These are phyloP conservation scores for Leucophenga montana DNA, from an alignment of 2,888 invertebrate genomes.

Conservation along the genomic window DNA sequence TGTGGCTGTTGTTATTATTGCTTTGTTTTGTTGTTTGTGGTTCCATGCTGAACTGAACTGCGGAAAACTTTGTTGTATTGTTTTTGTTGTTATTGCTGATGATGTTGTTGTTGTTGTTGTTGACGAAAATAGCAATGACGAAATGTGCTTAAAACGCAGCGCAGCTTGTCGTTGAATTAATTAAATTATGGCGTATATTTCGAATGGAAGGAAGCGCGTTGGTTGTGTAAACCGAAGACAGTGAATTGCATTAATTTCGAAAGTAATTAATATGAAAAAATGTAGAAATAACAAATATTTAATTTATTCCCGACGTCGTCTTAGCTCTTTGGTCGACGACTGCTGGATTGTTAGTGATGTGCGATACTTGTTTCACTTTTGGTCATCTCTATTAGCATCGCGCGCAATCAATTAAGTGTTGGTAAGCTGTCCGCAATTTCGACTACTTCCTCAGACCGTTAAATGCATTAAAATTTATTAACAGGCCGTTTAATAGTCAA, in stretches of 20 bases:
- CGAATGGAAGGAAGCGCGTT: slow-evolving; percentile 46
- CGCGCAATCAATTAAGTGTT: not conserved
- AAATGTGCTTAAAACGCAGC: slow-evolving; percentile 34
- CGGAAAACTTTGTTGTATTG: not conserved
- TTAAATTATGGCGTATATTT: slow-evolving; percentile 52
- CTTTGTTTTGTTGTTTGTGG: slow-evolving; percentile 43
- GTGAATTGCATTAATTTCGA: slow-evolving; percentile 46
- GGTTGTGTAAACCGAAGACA: slow-evolving; percentile 44
- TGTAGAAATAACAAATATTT: slow-evolving; percentile 1
- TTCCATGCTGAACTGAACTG: slow-evolving; percentile 47
- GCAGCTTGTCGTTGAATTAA: slow-evolving; percentile 33
- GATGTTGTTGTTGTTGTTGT: slow-evolving; percentile 23
- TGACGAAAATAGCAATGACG: slow-evolving; percentile 68
- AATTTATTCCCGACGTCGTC: slow-evolving; percentile 57
- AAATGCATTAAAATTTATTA: too few relatives aligned
- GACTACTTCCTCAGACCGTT: too few relatives aligned
- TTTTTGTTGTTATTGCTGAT: slow-evolving; percentile 24
- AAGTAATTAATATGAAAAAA: slow-evolving; percentile 39
- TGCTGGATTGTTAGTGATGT: slow-evolving; percentile 45
- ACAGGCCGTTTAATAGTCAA: too few relatives aligned
- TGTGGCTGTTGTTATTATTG: slow-evolving; percentile 36
- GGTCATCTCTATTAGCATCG: slow-evolving; percentile 2
- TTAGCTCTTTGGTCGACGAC: slow-evolving; percentile 39
- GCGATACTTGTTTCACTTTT: slow-evolving; percentile 25
- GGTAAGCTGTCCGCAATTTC: not conserved